phyloP scores from a whole-genome alignment of 2,797 vertebrate genomes.

The Sylvia borin region DNA sequence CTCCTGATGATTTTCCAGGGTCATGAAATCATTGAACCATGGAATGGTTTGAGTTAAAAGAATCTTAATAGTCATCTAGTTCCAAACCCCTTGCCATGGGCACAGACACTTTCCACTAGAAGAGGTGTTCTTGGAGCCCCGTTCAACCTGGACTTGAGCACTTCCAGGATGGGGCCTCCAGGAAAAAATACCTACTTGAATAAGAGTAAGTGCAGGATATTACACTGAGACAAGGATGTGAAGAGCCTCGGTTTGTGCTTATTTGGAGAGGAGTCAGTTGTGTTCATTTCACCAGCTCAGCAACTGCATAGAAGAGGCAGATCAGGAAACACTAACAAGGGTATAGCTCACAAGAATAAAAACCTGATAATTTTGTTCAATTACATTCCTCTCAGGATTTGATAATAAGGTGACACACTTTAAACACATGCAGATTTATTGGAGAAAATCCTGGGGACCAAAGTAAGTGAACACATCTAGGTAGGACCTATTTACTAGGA shows the following conservation, averaged over 20 bases:
- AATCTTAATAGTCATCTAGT: background rate
- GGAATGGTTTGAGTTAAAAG: background rate
- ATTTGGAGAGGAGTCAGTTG: background rate
- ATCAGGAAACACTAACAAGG: background rate
- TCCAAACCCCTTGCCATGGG: background rate
- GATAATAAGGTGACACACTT: background rate
- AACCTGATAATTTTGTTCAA: background rate
- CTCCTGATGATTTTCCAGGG: background rate
- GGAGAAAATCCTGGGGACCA: background rate
- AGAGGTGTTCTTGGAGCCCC: background rate
- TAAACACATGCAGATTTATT: background rate
- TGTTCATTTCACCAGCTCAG: background rate
- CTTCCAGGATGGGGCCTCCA: background rate
- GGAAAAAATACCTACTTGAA: background rate
- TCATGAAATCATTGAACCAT: background rate
- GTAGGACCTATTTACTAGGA: background rate
- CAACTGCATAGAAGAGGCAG: background rate
- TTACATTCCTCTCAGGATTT: background rate
- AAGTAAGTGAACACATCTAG: fast-evolving
- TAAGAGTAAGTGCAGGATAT: background rate
- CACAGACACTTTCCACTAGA: background rate
- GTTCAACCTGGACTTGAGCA: background rate
- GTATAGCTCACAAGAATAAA: background rate
- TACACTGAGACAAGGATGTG: background rate
- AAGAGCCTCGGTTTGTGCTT: background rate